phyloP scores from a whole-genome alignment of 2,113 vertebrate genomes.

The Sporophila hypoxantha region DNA sequence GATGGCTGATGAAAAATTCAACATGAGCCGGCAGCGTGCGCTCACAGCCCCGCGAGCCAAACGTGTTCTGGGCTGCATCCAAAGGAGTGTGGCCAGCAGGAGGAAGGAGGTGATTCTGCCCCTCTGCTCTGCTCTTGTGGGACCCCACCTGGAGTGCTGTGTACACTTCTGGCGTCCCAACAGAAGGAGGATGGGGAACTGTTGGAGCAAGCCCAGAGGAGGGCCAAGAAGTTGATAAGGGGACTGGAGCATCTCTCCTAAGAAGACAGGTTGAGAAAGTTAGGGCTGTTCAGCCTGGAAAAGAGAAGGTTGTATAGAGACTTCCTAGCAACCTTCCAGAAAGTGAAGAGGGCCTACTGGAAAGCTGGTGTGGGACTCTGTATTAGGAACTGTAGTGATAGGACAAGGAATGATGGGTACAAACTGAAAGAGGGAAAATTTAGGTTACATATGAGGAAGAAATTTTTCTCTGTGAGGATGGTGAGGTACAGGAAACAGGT shows the following conservation, averaged over 20 bases:
- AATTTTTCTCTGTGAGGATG: neutral
- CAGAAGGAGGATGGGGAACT: neutral
- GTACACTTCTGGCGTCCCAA: neutral
- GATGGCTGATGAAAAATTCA: neutral
- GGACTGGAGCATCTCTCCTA: neutral
- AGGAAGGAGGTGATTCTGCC: neutral
- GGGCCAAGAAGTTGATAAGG: neutral
- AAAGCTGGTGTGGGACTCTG: neutral
- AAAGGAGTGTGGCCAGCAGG: neutral
- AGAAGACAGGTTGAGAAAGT: neutral
- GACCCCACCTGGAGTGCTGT: neutral
- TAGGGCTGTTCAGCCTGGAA: neutral
- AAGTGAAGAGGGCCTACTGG: neutral
- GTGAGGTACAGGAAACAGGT: neutral
- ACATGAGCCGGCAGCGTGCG: fast-evolving
- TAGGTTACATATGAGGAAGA: neutral
- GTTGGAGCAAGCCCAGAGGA: neutral
- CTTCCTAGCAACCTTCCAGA: neutral
- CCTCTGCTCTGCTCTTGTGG: neutral
- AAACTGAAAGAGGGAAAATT: neutral
- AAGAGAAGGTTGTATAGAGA: neutral
- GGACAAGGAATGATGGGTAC: neutral
- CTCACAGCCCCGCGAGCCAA: neutral
- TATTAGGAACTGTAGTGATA: neutral
- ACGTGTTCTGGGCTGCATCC: neutral